Base-by-base conservation (phyloP, 2,797 vertebrate genomes). In the Sebastiscus tertius region DNA sequence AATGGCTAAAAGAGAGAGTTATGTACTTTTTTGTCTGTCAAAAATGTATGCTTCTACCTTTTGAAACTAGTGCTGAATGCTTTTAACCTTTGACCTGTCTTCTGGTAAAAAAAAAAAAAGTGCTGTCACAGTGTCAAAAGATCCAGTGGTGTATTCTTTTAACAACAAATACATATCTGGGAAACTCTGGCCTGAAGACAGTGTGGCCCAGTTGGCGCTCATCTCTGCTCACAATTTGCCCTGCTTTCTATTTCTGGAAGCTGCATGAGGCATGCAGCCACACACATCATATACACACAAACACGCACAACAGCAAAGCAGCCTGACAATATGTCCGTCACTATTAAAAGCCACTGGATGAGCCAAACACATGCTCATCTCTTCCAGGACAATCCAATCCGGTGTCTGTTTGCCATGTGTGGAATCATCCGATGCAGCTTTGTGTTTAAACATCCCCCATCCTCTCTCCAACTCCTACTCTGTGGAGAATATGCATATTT, bases 211-310 rank as follows among this genome's bases (percentile, higher is more conserved):
- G 76, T 90, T 91, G 87, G 85, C 67, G 10, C 68, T 92, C 77
- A 79, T 87, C 69, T 86, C 56, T 79, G 42, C 79, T 89, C 68
- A 75, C 79, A 92, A 72, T 91, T 90, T 91, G 87, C 55, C 83
- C 89, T 84, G 83, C 72, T 94, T 89, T 93, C 91, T 94, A 93
- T 93, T 94, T 94, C 92, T 95, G 89, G 93, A 94, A 92, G 73
- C 86, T 91, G 80, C 86, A 83, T 75, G 88, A 91, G 84, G 84
- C 82, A 80, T 75, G 66, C 59, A 83, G 69, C 75, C 33, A 63
- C 73, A 82, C 54, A 27, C 56, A 26, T 54, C 63, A 69, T 59
- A 83, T 36, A 77, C 7, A 80, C 52, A 71, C 29, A 72, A 61
- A 75, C 29, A 76, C 42, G 75, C 58, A 84, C 61, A 79, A 79